Evolutionary conservation across 2,113 vertebrate species (phyloP).

Genomic region (Chaetorhynchus papuensis): DNA sequence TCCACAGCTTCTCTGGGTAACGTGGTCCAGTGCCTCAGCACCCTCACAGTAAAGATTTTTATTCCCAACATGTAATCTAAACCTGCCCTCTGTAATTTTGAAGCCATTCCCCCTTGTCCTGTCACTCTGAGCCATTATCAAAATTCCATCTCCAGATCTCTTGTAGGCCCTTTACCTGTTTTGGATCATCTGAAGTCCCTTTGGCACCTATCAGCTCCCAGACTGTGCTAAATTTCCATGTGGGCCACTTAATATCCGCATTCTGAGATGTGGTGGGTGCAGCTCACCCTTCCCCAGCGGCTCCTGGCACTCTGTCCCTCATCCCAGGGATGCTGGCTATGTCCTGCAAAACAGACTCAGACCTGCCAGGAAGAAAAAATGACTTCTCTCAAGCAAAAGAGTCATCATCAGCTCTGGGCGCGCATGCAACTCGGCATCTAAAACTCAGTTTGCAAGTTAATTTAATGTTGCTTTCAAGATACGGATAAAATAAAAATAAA

Average conservation of each 20-base stretch:
- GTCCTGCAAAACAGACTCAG: not conserved
- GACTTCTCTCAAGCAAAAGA: not conserved
- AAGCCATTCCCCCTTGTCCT: not conserved
- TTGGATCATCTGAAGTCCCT: not conserved
- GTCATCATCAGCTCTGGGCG: not conserved
- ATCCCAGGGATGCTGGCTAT: not conserved
- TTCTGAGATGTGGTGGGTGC: not conserved
- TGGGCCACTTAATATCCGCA: not conserved
- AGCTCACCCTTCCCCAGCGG: fast-evolving
- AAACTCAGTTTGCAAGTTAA: not conserved
- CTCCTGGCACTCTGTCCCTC: not conserved
- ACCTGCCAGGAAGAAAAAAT: not conserved
- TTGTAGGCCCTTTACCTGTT: not conserved
- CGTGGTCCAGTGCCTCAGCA: not conserved
- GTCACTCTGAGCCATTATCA: not conserved
- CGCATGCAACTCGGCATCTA: not conserved
- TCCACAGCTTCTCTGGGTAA: not conserved
- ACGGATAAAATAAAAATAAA: not conserved
- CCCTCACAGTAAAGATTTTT: not conserved
- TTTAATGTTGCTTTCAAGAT: not conserved
- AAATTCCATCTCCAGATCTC: not conserved
- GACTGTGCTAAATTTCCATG: fast-evolving
- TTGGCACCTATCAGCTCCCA: not conserved
- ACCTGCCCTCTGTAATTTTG: not conserved
- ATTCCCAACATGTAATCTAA: not conserved